Base-by-base conservation (phyloP, 2,113 vertebrate genomes). In the Callocephalon fimbriatum region DNA sequence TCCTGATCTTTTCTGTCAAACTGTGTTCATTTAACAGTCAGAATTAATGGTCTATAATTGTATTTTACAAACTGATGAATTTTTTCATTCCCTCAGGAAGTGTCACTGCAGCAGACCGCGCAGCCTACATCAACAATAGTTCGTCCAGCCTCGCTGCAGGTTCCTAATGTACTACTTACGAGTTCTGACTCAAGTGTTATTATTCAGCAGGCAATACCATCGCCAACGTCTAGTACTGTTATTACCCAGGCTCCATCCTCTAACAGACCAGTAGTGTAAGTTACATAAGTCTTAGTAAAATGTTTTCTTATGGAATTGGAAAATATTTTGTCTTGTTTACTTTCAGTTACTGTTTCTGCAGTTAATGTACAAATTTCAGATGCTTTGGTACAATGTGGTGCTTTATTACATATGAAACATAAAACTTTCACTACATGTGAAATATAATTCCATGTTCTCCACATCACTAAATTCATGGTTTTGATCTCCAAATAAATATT, bases 181-280 rank as follows among this genome's bases (percentile, higher is more conserved):
- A 99, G 99, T 98, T 99, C 99, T 97, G 99, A 99, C 94, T 98
- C 99, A 94, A 99, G 98, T 98, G 99, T 99, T 98, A 99, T 99
- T 98, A 99, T 99, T 98, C 99, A 99, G 98, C 99, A 99, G 98
- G 99, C 99, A 96, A 98, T 99, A 98, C 99, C 99, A 94, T 99
- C 99, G 96, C 99, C 99, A 98, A 99, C 99, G 38, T 99, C 99
- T 97, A 99, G 99, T 98, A 99, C 99, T 98, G 99, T 99, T 98
- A 99, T 99, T 98, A 99, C 99, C 95, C 99, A 99, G 97, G 99
- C 99, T 97, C 99, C 99, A 67, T 99, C 99, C 86, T 99, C 99
- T 97, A 99, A 99, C 98, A 99, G 99, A 96, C 99, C 99, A 96
- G 99, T 99, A 98, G 99, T 99, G 99, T 99, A 99, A 99, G 99